Percentiles rank a stretch among this genome's conserved stretches.
Conservation (phyloP, 2,888 invertebrate genomes). For the Gisinianus flammeolus region DNA sequence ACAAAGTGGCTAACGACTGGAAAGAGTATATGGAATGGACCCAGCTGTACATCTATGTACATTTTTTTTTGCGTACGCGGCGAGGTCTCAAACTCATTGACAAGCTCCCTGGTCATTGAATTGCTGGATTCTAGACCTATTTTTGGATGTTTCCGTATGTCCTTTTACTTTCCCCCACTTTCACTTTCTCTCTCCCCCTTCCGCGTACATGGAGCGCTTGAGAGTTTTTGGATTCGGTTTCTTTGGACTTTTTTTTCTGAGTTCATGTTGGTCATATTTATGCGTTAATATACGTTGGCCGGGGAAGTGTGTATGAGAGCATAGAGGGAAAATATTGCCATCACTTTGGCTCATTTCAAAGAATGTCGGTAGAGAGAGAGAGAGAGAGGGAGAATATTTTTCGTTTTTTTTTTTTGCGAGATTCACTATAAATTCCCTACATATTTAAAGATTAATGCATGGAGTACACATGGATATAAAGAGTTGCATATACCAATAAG, state of each 20-base stretch:
- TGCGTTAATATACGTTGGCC: no score
- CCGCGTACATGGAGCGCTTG: not conserved
- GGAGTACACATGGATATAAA: no score
- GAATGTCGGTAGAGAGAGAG: not conserved
- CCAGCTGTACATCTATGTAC: not conserved
- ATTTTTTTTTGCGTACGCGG: not conserved
- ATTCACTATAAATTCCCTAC: no score
- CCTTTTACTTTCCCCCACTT: not conserved
- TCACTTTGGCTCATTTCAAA: constrained; percentile 23
- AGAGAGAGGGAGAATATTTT: not conserved
- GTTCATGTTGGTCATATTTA: no score
- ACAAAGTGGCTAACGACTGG: not conserved
- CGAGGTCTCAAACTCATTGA: not conserved
- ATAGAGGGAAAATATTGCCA: constrained; percentile 1
- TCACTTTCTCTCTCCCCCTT: not conserved
- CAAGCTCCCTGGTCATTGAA: not conserved
- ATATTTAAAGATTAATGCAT: no score
- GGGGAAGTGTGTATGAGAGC: not conserved
- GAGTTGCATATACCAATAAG: not conserved
- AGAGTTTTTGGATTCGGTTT: no score
- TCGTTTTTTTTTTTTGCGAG: no score
- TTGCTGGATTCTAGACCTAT: not conserved
- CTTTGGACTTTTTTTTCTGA: no score
- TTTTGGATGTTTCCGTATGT: not conserved
- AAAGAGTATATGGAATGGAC: not conserved